These are phyloP conservation scores for Melanotaenia duboulayi DNA, from an alignment of 2,113 vertebrate species.

Conservation along the genomic window DNA sequence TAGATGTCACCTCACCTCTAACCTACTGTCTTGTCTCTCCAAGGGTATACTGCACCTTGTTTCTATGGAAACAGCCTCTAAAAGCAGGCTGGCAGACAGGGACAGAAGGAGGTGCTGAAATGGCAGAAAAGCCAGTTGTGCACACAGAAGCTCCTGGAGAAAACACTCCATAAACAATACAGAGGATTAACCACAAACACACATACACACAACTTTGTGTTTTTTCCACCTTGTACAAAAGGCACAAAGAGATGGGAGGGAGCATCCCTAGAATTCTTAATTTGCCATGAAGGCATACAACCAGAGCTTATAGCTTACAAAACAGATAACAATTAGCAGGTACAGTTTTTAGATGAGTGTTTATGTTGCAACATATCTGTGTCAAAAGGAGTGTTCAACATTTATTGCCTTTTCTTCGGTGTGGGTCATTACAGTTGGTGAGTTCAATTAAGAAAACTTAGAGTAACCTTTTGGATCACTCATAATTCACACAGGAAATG, in stretches of 20 bases:
- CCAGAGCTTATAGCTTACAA: background rate
- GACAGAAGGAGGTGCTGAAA: constrained; percentile 66
- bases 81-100: constrained; percentile 45
- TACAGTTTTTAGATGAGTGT: background rate
- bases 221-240: constrained; percentile 13
- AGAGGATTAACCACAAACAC: constrained; percentile 29
- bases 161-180: constrained; percentile 3
- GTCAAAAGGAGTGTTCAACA: background rate
- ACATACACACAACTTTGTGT: background rate
- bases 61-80: constrained; percentile 76
- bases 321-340: background rate
- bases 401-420: background rate
- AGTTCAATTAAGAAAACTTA: background rate
- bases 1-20: constrained; percentile 18
- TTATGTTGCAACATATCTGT: background rate
- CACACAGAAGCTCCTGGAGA: constrained; percentile 16
- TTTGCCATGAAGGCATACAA: background rate
- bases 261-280: constrained; percentile 3
- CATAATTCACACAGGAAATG: constrained; percentile 4
- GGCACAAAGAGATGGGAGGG: background rate
- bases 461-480: no score
- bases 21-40: constrained; percentile 28
- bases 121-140: constrained; percentile 70
- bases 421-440: background rate
- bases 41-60: constrained; percentile 52